These are phyloP conservation scores for Orycteropus afer DNA, from an alignment of 2,113 vertebrate genomes.

Conservation along the genomic window DNA sequence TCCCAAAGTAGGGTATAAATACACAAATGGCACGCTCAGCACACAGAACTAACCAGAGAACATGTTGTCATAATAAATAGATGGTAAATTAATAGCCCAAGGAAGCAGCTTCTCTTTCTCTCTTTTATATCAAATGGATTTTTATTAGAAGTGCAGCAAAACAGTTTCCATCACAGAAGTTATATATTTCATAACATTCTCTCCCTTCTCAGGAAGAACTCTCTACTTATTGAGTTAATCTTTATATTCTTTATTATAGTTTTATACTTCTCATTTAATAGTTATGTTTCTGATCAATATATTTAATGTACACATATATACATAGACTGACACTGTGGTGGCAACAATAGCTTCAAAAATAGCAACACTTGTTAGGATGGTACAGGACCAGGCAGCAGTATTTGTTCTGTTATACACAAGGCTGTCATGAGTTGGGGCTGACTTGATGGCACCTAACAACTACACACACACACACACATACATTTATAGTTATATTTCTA, in stretches of 20 bases:
- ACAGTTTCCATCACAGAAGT: slow-evolving; percentile 7
- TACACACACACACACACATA: not conserved
- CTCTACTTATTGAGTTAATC: not conserved
- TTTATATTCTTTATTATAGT: not conserved
- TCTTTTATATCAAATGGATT: not conserved
- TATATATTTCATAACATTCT: not conserved
- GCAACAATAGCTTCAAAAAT: not conserved
- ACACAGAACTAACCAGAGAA: not conserved
- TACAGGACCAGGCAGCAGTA: not conserved
- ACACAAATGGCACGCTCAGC: not conserved
- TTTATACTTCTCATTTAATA: not conserved
- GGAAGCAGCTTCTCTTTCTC: not conserved
- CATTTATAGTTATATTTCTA: not conserved
- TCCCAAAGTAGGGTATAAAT: not conserved
- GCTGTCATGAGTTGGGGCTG: not conserved
- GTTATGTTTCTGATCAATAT: not conserved
- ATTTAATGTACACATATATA: not conserved
- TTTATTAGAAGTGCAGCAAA: slow-evolving; percentile 14
- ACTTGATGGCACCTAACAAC: not conserved
- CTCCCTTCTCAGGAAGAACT: not conserved
- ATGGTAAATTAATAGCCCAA: not conserved
- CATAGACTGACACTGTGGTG: not conserved
- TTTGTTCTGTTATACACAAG: not conserved
- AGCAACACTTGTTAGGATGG: not conserved
- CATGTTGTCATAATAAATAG: not conserved